These are phyloP conservation scores for Philotrypesis tridentata DNA, from an alignment of 1,140 invertebrate species.

Conservation along the genomic window DNA sequence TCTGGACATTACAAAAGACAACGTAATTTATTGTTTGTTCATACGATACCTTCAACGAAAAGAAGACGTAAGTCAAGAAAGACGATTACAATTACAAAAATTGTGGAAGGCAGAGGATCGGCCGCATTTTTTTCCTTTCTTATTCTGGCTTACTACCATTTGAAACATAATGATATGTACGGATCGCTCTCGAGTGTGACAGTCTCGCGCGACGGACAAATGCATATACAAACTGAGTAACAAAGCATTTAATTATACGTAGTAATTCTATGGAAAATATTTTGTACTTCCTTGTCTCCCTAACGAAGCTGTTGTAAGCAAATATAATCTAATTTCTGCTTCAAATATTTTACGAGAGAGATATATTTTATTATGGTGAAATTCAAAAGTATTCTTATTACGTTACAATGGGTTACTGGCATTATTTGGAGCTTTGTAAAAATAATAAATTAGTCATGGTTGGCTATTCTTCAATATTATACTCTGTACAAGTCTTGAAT, in stretches of 20 bases:
- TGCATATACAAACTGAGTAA: conserved; percentile 13
- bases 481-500: background rate
- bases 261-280: conserved; percentile 39
- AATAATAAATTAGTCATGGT: conserved; percentile 9
- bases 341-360: background rate
- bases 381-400: background rate
- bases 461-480: background rate
- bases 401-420: background rate
- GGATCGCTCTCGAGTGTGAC: background rate
- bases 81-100: conserved; percentile 1
- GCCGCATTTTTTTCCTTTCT: background rate
- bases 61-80: background rate
- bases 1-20: background rate
- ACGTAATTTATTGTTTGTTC: background rate
- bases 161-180: conserved; percentile 38
- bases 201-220: background rate
- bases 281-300: conserved; percentile 36
- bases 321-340: background rate
- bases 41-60: background rate
- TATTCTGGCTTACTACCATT: background rate
- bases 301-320: background rate
- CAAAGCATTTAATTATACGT: conserved; percentile 15
- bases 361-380: background rate
- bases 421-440: background rate
- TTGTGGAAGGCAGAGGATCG: conserved; percentile 14